Percentiles rank a stretch among this genome's conserved stretches.
phyloP scores from a whole-genome alignment of 2,888 invertebrate species.

The Petrolisthes cinctipes region DNA sequence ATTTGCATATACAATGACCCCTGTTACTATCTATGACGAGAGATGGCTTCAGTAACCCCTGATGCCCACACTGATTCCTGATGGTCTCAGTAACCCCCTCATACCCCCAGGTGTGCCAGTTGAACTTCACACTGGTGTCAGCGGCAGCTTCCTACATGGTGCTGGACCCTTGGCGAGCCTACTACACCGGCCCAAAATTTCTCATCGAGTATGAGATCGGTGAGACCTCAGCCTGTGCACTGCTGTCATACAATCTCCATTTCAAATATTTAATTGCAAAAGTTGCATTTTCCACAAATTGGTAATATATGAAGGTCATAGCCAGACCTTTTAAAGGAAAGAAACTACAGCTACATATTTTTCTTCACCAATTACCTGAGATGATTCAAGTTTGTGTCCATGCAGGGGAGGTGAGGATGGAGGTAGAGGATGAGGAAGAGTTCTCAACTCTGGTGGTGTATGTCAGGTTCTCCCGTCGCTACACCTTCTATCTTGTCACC shows the following conservation, averaged over 20 bases:
- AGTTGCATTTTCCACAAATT: too few relatives aligned
- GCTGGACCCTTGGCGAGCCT: slow-evolving; percentile 29
- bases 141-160: slow-evolving; percentile 55
- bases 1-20: too few relatives aligned
- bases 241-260: too few relatives aligned
- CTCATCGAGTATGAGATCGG: slow-evolving; percentile 63
- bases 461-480: slow-evolving; percentile 54
- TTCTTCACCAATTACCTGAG: too few relatives aligned
- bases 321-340: neutral
- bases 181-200: slow-evolving; percentile 43
- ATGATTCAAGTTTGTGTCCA: too few relatives aligned
- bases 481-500: slow-evolving; percentile 69
- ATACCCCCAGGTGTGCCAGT: slow-evolving; percentile 20
- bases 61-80: neutral
- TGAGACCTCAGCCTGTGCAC: slow-evolving; percentile 1
- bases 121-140: slow-evolving; percentile 54
- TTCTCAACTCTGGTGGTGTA: slow-evolving; percentile 48
- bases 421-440: slow-evolving; percentile 18
- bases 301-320: neutral
- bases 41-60: neutral
- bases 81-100: neutral
- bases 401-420: slow-evolving; percentile 27
- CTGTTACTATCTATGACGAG: too few relatives aligned
- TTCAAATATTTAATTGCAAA: too few relatives aligned
- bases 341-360: too few relatives aligned